These are phyloP conservation scores for Dastarcus helophoroides DNA, from an alignment of 2,888 invertebrate species.

Conservation along the genomic window DNA sequence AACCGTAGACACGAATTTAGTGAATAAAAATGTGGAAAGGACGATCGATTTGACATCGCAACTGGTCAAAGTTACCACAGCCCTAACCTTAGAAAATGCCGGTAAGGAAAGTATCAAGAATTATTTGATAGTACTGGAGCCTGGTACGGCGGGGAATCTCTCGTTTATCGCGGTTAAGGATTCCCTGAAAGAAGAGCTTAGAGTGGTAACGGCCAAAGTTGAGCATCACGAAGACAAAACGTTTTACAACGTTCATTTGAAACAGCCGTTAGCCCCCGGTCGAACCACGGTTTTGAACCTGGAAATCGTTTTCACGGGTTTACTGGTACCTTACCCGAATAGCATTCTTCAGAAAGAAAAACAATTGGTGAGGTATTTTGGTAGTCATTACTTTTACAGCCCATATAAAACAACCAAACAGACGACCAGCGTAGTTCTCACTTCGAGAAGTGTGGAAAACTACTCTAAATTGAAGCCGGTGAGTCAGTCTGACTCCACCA, in stretches of 20 bases:
- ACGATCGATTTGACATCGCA: constrained; percentile 81
- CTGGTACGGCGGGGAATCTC: constrained; percentile 48
- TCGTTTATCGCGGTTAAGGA: constrained; percentile 67
- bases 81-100: constrained; percentile 74
- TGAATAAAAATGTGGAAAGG: constrained; percentile 72
- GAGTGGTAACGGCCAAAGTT: constrained; percentile 34
- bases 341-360: constrained; percentile 87
- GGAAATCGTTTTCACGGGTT: constrained; percentile 65
- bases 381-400: constrained; percentile 72
- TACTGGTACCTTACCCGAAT: constrained; percentile 72
- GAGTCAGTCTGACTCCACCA: constrained; percentile 62
- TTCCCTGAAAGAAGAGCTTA: constrained; percentile 46
- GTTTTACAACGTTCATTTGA: constrained; percentile 37
- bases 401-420: constrained; percentile 74
- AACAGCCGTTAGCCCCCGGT: constrained; percentile 47
- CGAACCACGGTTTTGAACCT: constrained; percentile 49
- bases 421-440: constrained; percentile 66
- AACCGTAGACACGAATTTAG: constrained; percentile 45
- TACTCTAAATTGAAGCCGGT: constrained; percentile 76
- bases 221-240: constrained; percentile 35
- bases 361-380: constrained; percentile 80
- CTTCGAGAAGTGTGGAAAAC: constrained; percentile 69
- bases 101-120: constrained; percentile 59
- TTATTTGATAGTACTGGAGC: constrained; percentile 62
- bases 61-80: constrained; percentile 70